Evolutionary conservation across 2,113 vertebrate genomes (phyloP), one percentile per base, ranked within the genome.

Genomic region (Maylandia zebra): DNA sequence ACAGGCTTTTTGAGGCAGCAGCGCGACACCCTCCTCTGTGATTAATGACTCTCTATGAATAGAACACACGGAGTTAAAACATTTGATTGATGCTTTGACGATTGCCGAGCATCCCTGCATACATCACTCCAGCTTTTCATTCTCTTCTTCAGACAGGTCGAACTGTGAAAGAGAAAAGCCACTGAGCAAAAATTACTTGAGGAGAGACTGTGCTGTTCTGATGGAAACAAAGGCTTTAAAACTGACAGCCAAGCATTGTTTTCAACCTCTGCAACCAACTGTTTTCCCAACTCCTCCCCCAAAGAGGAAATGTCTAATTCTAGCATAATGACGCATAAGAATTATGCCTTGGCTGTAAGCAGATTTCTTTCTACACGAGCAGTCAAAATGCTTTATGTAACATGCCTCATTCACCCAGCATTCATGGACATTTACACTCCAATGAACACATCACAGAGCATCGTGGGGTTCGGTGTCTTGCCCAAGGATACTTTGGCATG

Each of bases 41-140:
- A 95, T 93, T 95, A 95, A 95, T 93, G 92, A 91, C 91, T 90
- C 86, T 92, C 91, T 86, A 89, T 93, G 91, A 94, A 94, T 91
- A 95, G 91, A 90, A 93, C 90, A 89, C 82, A 32, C 41, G 2
- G 59, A 27, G 57, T 92, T 92, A 93, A 93, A 93, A 90, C 88
- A 74, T 89, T 86, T 93, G 94, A 95, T 92, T 87, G 94, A 96
- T 95, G 95, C 90, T 89, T 93, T 81, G 85, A 93, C 59, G 84
- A 89, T 90, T 93, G 89, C 90, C 50, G 16, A 78, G 91, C 89
- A 10, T 81, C 84, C 83, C 81, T 59, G 83, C 92, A 90, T 92
- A 59, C 90, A 92, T 95, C 92, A 91, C 80, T 50, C 32, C 80
- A 16, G 84, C 85, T 85, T 93, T 81, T 93, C 81, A 69, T 89